Base-by-base conservation (phyloP, 2,797 vertebrate genomes). In the Triplophysa yarkandensis region DNA sequence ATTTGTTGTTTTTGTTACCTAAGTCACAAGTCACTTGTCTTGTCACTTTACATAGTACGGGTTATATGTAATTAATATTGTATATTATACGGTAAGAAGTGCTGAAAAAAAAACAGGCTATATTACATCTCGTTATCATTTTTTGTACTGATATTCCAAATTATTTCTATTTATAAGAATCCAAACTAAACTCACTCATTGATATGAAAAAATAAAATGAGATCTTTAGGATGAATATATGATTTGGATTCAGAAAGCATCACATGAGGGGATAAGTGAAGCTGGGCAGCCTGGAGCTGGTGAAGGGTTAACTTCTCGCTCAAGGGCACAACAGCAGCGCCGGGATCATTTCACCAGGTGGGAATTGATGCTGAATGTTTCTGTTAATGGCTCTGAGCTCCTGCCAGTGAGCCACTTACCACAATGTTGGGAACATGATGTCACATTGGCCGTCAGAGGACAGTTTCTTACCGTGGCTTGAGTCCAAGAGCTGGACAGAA, bases 381-480 rank as follows among this genome's bases (percentile, higher is more conserved):
- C 27, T 32, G 68, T 70, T 70, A 70, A 70, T 60, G 54, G 19
- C 54, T 58, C 68, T 60, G 68, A 60, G 68, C 28, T 58, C 11
- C 68, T 46, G 68, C 68, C 68, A 70, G 27, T 21, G 54, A 70
- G 27, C 13, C 68, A 70, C 68, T 70, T 70, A 60, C 25, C 27
- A 17, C 36, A 28, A 19, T 27, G 34, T n/a, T 55, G 67, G 43
- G 66, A 25, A 68, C 66, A 55, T 68, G 66, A 68, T 55, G 66
- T 43, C 66, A 67, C 46, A 11, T 21, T 8, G 1, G 43, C 27
- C 8, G 8, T 32, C 23, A 6, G 44, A 67, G 19, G 13, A 36
- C 44, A 36, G 30, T 48, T 66, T 30, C 65, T 23, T 11, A 8
- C 13, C 13, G 46, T 39, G 46, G 65, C 46, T 34, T 8, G 19